Base-by-base conservation (phyloP, 30 jellyfish, hydroid and myxozoan species). In the Turritopsis dohrnii region DNA sequence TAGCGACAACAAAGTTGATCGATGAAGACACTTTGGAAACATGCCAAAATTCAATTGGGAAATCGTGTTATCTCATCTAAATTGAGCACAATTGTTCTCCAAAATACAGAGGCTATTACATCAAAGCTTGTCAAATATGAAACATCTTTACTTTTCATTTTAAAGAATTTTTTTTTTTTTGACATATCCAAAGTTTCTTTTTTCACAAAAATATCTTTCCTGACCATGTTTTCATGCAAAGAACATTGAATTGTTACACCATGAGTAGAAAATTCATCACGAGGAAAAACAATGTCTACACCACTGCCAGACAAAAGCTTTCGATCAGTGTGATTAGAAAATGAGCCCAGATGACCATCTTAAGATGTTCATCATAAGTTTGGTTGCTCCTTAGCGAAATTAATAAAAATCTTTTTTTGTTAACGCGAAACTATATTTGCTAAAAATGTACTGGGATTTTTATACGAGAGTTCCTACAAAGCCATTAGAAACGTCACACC, bases 1-100 rank as follows among this genome's bases (percentile, higher is more conserved):
- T n/a, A n/a, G n/a, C n/a, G n/a, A n/a, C n/a, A n/a, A n/a, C n/a
- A n/a, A n/a, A n/a, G n/a, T n/a, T n/a, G n/a, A n/a, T n/a, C n/a
- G n/a, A n/a, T n/a, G n/a, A n/a, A n/a, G n/a, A n/a, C n/a, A n/a
- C n/a, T n/a, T n/a, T n/a, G n/a, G n/a, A n/a, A n/a, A n/a, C n/a
- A n/a, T n/a, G n/a, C n/a, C n/a, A n/a, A n/a, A n/a, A n/a, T n/a
- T n/a, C n/a, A n/a, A n/a, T n/a, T n/a, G n/a, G n/a, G n/a, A n/a
- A n/a, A n/a, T n/a, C n/a, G n/a, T n/a, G n/a, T n/a, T n/a, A n/a
- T n/a, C n/a, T n/a, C n/a, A n/a, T n/a, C n/a, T n/a, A n/a, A n/a
- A n/a, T n/a, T n/a, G n/a, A n/a, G n/a, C n/a, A 69, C 77, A 69
- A 69, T 0, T n/a, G 77, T 21, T 19, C 22, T 69, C 77, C 77